Base-by-base conservation (phyloP, 2,888 invertebrate species). In the Aricia artaxerxes region DNA sequence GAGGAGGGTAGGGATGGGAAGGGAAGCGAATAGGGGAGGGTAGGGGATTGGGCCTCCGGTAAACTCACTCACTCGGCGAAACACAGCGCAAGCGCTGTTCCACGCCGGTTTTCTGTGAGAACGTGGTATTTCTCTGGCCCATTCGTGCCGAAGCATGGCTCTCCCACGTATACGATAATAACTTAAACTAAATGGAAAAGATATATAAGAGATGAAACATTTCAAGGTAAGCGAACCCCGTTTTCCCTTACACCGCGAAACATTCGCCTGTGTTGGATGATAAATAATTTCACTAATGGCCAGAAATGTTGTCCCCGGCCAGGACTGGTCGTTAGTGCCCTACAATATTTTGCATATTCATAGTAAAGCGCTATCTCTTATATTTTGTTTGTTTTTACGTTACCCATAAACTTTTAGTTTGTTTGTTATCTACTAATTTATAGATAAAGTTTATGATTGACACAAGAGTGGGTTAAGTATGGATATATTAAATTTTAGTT, bases 271-370 rank as follows among this genome's bases (percentile, higher is more conserved):
- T 49, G 75, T 75, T 49, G 31, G 9, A 75, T 75, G 49, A 75
- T 75, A 49, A 75, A 75, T 75, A 75, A 75, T 75, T 75, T 75
- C 31, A 49, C 75, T 49, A 75, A 75, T 75, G 75, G 49, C 49
- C 49, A 75, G 44, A 75, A 75, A 69, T 69, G 38, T 49, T 75
- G 75, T 49, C 75, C 73, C 75, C 16, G 40, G 73, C 4, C n/a
- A 4, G 75, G 75, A 49, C 49, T 13, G 75, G 49, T 75, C 75
- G 75, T 69, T 69, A 69, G 69, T 69, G 38, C 4, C 64, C 38
- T 35, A 38, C 5, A 24, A 69, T 69, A 69, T 13, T 69, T 69
- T 69, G 38, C 69, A 69, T 69, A 69, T 69, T 69, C 69, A 69
- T 38, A 69, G 35, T 35, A 1, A 35, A 13, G 2, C 13, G 69